These are phyloP conservation scores for Dasypolia templi DNA, from an alignment of 2,888 invertebrate genomes.

Conservation along the genomic window DNA sequence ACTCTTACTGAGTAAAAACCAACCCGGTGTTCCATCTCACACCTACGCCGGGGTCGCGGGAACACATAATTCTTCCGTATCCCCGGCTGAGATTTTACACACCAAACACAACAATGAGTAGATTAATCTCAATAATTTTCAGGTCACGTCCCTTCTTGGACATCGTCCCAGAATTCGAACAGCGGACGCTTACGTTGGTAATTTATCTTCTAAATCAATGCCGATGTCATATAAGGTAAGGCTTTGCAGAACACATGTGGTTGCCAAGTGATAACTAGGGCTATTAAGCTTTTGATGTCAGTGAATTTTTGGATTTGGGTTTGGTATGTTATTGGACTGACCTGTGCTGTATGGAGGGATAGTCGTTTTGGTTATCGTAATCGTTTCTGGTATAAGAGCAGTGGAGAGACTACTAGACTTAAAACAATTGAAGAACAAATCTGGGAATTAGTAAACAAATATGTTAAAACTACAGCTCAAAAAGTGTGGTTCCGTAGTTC, in stretches of 20 bases:
- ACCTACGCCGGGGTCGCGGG: no score
- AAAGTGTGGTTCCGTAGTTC: no score
- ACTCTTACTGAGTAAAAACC: no score
- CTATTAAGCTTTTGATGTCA: conserved; percentile 13
- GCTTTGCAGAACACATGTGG: conserved; percentile 36
- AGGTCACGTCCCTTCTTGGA: conserved; percentile 56
- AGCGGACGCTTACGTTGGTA: conserved; percentile 50
- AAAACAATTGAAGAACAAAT: no score
- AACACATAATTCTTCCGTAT: no score
- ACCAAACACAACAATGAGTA: conserved; percentile 33
- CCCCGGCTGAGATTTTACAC: no score
- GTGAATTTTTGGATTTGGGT: conserved; percentile 9
- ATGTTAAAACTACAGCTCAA: no score
- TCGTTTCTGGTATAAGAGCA: no score
- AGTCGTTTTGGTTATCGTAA: neutral
- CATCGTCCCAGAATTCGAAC: conserved; percentile 49
- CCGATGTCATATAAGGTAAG: conserved; percentile 39
- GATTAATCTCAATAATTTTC: conserved; percentile 56
- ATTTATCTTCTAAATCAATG: conserved; percentile 60
- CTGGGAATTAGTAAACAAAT: no score
- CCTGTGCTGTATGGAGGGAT: no score
- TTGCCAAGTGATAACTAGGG: conserved; percentile 40
- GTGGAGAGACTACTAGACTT: no score
- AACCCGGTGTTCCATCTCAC: no score
- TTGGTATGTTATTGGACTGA: neutral